Evolutionary conservation across 2,113 vertebrate species (phyloP), one percentile per base, ranked within the genome.

Genomic region (Zootoca vivipara): DNA sequence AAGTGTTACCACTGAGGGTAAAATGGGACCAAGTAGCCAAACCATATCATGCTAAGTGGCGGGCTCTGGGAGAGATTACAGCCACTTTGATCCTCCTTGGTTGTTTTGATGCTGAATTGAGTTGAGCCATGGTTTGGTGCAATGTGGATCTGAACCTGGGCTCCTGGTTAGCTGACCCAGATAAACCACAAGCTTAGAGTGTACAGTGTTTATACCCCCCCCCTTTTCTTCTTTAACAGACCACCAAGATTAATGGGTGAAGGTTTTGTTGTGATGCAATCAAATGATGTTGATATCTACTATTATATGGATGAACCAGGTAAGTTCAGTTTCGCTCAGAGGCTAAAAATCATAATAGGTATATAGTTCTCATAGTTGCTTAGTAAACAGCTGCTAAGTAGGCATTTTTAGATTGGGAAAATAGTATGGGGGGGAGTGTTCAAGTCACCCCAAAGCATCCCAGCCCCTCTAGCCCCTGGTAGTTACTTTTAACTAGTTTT

Each of bases 221-320:
- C 7, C 6, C 3, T 89, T 1, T 33, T 67, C 8, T 69, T 64
- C 26, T 10, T 1, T 92, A 83, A 1, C 87, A 99, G 99, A 89
- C 98, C 99, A 7, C 99, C 99, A 0, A 97, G 99, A 92, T 96
- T 99, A 91, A 99, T 99, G 99, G 99, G 99, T 85, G 99, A 99
- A 96, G 99, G 99, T 38, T 99, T 99, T 95, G 99, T 99, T 89
- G 99, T 99, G 80, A 97, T 99, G 98, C 99, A 99, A 93, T 99
- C 99, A 86, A 99, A 99, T 81, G 99, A 99, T 92, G 98, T 99
- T 64, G 99, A 99, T 93, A 99, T 99, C 93, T 99, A 99, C 92
- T 99, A 99, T 88, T 99, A 99, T 86, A 98, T 98, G 97, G 99
- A 99, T 93, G 98, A 99, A 94, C 99, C 99, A 96, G 99, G 99